Evolutionary conservation across 2,797 vertebrate species (phyloP).

Genomic region (Anguilla megastoma): DNA sequence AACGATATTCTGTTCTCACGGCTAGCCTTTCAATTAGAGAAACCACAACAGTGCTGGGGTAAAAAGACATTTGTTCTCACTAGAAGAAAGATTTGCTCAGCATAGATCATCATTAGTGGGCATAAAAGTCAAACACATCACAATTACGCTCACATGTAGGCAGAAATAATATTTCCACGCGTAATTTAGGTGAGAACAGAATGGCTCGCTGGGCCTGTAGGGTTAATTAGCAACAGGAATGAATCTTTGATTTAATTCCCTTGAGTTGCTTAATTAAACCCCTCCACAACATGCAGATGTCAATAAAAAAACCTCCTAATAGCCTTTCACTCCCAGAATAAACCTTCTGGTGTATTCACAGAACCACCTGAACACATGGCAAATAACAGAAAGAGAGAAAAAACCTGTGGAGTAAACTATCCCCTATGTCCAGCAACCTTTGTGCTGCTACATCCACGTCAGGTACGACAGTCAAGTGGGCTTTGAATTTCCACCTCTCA

Average conservation of each 20-base stretch:
- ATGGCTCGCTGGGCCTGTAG: slow-evolving; percentile 62
- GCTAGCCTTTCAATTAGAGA: slow-evolving; percentile 53
- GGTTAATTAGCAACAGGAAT: slow-evolving; percentile 80
- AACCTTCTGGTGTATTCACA: slow-evolving; percentile 5
- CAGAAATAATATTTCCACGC: slow-evolving; percentile 77
- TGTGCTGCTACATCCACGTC: background rate
- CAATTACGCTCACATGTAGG: slow-evolving; percentile 43
- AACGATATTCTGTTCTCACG: slow-evolving; percentile 44
- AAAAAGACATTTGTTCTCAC: slow-evolving; percentile 47
- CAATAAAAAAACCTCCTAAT: slow-evolving; percentile 35
- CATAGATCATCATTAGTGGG: slow-evolving; percentile 52
- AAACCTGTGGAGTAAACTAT: slow-evolving; percentile 13
- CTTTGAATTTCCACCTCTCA: background rate
- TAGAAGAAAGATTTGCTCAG: slow-evolving; percentile 51
- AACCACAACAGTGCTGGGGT: slow-evolving; percentile 42
- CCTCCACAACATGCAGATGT: slow-evolving; percentile 44
- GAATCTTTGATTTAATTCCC: slow-evolving; percentile 58
- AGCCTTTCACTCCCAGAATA: background rate
- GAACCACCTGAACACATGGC: background rate
- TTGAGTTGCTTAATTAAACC: slow-evolving; percentile 55
- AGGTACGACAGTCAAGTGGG: slow-evolving; percentile 2
- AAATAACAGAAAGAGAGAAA: background rate
- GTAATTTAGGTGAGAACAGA: slow-evolving; percentile 72
- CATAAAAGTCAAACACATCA: slow-evolving; percentile 46
- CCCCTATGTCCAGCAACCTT: background rate